Conservation (phyloP, 2,113 vertebrate species). For the Halcyon malimbica region DNA sequence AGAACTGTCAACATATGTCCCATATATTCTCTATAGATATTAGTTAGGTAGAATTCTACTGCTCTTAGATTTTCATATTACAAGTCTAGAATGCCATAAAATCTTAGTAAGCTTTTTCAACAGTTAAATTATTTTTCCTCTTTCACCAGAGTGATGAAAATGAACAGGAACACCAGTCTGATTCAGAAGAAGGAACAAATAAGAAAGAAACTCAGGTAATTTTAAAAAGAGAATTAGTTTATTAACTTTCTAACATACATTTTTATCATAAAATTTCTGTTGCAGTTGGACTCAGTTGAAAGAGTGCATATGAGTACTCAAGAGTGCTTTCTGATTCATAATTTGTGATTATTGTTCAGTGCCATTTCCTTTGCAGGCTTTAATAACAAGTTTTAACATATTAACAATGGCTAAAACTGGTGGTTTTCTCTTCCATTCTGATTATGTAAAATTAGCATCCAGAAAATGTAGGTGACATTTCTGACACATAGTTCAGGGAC, state of each 20-base stretch:
- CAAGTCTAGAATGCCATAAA: neutral
- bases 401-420: neutral
- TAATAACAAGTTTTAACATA: neutral
- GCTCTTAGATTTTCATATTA: neutral
- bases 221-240: neutral
- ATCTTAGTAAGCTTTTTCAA: neutral
- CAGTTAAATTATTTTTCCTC: neutral
- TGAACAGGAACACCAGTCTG: conserved; percentile 91
- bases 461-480: neutral
- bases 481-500: neutral
- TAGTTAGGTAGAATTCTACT: neutral
- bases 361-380: neutral
- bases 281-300: neutral
- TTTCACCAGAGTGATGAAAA: conserved; percentile 92
- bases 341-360: neutral
- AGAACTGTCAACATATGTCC: neutral
- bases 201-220: conserved; percentile 91
- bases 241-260: neutral
- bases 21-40: neutral
- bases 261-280: neutral
- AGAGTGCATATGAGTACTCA: neutral
- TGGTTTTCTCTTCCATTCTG: neutral
- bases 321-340: neutral
- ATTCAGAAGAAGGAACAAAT: conserved; percentile 91
- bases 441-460: neutral